Evolutionary conservation across 2,113 vertebrate genomes (phyloP), one percentile per base, ranked within the genome.

Genomic region (Ginglymostoma cirratum): DNA sequence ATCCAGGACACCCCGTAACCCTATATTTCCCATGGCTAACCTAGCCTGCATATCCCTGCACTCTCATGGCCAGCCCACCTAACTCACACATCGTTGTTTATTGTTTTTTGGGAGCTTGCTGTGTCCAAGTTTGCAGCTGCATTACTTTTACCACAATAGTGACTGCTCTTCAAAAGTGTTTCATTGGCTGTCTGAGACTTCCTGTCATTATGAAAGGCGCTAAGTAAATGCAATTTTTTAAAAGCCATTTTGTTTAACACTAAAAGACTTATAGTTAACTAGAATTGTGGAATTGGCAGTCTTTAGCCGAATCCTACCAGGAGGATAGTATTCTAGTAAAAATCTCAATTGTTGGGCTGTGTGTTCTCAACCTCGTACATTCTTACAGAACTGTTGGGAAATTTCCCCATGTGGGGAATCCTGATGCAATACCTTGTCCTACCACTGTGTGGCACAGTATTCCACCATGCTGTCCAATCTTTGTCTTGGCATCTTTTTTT

Each of bases 371-470:
- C 92, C 66, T 70, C 65, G 8, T 1, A 0, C 34, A 61, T 24
- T 15, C 10, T 67, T 65, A 69, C 42, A 48, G 23, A 27, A 48
- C 42, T 48, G 67, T 10, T 52, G 17, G 69, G 93, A 72, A 48
- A 34, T 48, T 38, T 72, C 42, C 55, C 69, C 66, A 48, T 45
- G 23, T 21, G 12, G 93, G 23, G 38, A 72, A 95, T 30, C 23
- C 0, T 12, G 67, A 2, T 72, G 93, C 67, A 95, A 48, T 72
- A 95, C 66, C 67, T 19, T 30, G 24, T 48, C 93, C 67, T 95
- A 21, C 66, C 93, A 95, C 66, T 48, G 93, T 72, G 93, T 72
- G 93, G 93, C 93, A 95, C 21, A 48, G 93, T 72, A 30, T 72
- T 67, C 66, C 65, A 48, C 93, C 93, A 95, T 48, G 66, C 93